Evolutionary conservation across 2,888 invertebrate genomes (phyloP), one percentile per base, ranked within the genome.

Genomic region (Pelosia muscerda): DNA sequence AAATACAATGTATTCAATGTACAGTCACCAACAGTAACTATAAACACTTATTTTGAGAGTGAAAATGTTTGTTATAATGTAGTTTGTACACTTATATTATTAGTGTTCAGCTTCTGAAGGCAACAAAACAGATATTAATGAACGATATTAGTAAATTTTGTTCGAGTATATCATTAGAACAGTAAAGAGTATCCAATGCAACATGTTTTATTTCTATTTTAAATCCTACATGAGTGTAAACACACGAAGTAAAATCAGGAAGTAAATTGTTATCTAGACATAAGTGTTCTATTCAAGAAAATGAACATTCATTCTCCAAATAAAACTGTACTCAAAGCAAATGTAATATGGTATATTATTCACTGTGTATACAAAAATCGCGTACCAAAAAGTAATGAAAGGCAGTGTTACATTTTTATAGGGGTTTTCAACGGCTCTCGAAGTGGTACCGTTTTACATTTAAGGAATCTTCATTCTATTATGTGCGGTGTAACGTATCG

Each of bases 401-500:
- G 88, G 90, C 86, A 89, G 92, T 88, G 91, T 92, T 92, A 93
- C 93, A 92, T 93, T 93, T 93, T 93, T 93, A 93, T 93, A 92
- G 94, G 89, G 92, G 92, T 90, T 63, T 92, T 88, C 90, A 93
- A 93, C 92, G 93, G 90, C 89, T 90, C 91, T 88, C 88, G 79
- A 87, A 88, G 88, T 90, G 88, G 86, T 81, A 83, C 85, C 92
- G 91, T 90, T 93, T 93, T 92, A 92, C 94, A 93, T 93, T 92
- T 92, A 93, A 91, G 92, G 91, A 92, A 92, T 92, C 87, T 90
- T 87, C 92, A 90, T 92, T 92, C 90, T 88, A 91, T 91, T 92
- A 92, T 90, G 89, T 89, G 91, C 88, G 86, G 88, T 86, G 90
- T 86, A 89, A 92, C 91, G 90, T 90, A 89, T 89, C 86, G 86